Conservation (phyloP, 2,113 vertebrate species). For the Lycaon pictus region DNA sequence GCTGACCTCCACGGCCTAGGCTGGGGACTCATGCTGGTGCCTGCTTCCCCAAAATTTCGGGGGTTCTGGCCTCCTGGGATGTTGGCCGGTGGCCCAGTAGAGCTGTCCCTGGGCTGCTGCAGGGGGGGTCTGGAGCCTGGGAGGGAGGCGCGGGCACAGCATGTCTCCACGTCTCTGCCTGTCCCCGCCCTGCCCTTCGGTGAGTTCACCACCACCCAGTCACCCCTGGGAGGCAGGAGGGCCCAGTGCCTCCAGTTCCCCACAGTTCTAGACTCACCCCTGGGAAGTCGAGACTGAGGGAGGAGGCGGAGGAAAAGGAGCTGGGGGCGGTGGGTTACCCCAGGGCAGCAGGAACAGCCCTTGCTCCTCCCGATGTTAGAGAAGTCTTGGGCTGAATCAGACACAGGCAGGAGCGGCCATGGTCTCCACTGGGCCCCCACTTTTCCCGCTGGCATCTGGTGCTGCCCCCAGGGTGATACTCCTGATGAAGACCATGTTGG, state of each 20-base stretch:
- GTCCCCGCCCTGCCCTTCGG: background rate
- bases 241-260: background rate
- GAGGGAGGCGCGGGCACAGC: background rate
- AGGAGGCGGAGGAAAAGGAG: background rate
- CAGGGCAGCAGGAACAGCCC: background rate
- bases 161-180: background rate
- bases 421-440: background rate
- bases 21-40: background rate
- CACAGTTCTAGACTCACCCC: background rate
- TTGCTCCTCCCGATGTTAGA: background rate
- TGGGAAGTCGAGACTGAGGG: background rate
- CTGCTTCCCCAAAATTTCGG: background rate
- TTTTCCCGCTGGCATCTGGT: background rate
- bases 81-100: background rate
- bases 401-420: background rate
- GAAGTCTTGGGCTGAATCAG: background rate
- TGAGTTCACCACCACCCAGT: background rate
- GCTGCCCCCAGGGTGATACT: background rate
- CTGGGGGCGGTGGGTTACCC: background rate
- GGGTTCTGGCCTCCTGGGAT: background rate
- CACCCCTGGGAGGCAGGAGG: slow-evolving; percentile 67
- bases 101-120: background rate
- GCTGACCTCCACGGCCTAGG: background rate
- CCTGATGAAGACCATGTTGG: background rate
- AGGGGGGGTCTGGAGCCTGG: background rate